These are phyloP conservation scores for Zalophus californianus DNA, from an alignment of 2,797 vertebrate genomes.

Conservation along the genomic window DNA sequence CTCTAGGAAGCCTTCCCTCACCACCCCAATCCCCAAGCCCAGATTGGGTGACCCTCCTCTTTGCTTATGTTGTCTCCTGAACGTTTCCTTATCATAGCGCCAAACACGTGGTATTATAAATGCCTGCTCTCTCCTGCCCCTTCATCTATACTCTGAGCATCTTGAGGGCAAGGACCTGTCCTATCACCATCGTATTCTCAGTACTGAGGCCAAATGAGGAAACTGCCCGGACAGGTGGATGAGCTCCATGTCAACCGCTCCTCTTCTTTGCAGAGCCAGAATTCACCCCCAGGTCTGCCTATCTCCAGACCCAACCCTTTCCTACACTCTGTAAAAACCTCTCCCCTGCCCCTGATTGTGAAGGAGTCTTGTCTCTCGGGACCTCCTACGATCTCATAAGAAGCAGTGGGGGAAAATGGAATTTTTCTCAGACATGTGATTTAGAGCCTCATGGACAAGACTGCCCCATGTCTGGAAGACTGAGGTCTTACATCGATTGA, in stretches of 20 bases:
- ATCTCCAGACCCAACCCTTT: not conserved
- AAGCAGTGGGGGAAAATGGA: not conserved
- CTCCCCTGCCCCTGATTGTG: not conserved
- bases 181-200: not conserved
- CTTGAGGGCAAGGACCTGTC: not conserved
- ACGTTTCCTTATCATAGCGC: not conserved
- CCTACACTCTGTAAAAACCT: not conserved
- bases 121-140: not conserved
- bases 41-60: not conserved
- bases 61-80: not conserved
- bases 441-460: not conserved
- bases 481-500: not conserved
- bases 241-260: too few relatives aligned
- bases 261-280: not conserved
- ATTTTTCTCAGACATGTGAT: not conserved
- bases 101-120: not conserved
- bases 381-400: not conserved
- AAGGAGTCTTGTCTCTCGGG: not conserved
- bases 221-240: not conserved
- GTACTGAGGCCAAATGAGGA: not conserved
- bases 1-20: slow-evolving; percentile 24
- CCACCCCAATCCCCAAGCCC: not conserved
- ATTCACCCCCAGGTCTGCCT: not conserved
- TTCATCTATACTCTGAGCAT: not conserved
- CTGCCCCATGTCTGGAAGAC: not conserved